Conservation (phyloP, 2,113 vertebrate genomes). For the Oreochromis tanganicae region DNA sequence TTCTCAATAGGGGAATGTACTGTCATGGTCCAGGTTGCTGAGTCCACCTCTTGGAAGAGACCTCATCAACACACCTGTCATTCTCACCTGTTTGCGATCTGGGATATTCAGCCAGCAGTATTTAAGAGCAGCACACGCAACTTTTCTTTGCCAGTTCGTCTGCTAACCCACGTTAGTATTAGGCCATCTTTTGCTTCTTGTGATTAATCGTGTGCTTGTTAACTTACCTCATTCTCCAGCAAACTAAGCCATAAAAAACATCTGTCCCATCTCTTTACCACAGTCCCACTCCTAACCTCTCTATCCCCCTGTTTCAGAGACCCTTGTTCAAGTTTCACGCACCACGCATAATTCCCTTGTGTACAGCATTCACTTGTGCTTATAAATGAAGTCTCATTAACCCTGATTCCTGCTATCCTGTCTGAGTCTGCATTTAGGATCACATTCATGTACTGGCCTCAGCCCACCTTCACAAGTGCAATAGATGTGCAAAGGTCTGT, state of each 20-base stretch:
- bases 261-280: not conserved
- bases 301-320: not conserved
- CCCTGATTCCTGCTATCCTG: not conserved
- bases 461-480: not conserved
- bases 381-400: not conserved
- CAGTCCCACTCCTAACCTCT: not conserved
- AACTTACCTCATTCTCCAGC: not conserved
- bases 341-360: not conserved
- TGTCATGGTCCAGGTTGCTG: not conserved
- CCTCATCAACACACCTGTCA: not conserved
- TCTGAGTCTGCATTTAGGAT: not conserved
- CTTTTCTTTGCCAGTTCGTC: not conserved
- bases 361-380: not conserved
- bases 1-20: not conserved
- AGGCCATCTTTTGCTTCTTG: not conserved
- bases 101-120: not conserved
- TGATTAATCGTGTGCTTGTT: not conserved
- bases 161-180: not conserved
- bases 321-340: not conserved
- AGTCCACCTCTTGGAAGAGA: not conserved
- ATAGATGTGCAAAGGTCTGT: not conserved
- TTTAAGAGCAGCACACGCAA: not conserved
- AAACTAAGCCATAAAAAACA: not conserved
- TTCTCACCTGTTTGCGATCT: not conserved
- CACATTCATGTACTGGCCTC: not conserved